Base-by-base conservation (phyloP, 2,888 invertebrate species). In the Eristalinus sepulchralis region DNA sequence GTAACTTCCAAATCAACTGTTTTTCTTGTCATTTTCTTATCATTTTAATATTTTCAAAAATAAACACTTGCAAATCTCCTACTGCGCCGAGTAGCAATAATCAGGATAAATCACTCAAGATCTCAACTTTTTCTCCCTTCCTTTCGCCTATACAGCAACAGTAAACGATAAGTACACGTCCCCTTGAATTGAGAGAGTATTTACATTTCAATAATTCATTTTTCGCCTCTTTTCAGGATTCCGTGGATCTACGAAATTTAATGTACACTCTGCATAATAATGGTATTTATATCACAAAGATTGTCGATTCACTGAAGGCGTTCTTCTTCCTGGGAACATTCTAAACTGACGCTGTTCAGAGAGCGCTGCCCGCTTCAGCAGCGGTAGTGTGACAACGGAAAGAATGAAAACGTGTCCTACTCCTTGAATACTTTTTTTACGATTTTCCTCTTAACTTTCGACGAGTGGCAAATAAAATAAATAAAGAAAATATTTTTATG, bases 271-370 rank as follows among this genome's bases (percentile, higher is more conserved):
- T 92, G 67, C 91, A 92, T 87, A 91, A 90, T 81, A 91, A 92
- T 70, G 90, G 91, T 59, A 91, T 92, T 86, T 90, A 92, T 73
- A 89, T 92, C 76, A 89, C 90, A 66, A 89, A 90, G 67, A 92
- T 92, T 82, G 90, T 91, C 27, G 92, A 92, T 72, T 91, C 91
- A 5, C 88, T 92, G 2, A 92, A 92, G 83, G 90, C 91, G 1
- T 92, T 91, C 88, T 91, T 92, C 80, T 91, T 92, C 79, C 89
- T 92, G 17, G 91, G 91, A 63, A 89, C 90, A 60, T 91, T 92
- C 88, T 91, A 89, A 89, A 39, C 27, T 64, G 39, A 68, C 68
- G 34, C 62, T 5, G 31, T n/a, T n/a, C 55, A 20, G 34, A 47
- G 2, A 27, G 53, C 71, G 59, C 31, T 27, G 80, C 13, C 34